A percentile compares a stretch with the other conserved stretches of the same genome.
Evolutionary conservation across 2,888 invertebrate genomes (phyloP).

Genomic region (Unio delphinus): DNA sequence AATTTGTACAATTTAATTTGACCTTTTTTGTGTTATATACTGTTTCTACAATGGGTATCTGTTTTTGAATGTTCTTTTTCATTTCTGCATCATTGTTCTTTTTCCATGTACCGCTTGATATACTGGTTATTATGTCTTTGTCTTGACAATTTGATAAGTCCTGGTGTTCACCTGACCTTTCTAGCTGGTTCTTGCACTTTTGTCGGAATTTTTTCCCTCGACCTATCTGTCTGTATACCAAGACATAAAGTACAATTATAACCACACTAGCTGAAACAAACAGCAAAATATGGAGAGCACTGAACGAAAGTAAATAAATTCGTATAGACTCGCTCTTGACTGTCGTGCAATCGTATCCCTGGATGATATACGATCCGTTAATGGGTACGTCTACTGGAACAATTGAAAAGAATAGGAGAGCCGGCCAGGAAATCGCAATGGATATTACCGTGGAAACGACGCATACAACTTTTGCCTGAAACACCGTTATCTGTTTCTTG

Average conservation of each 20-base stretch:
- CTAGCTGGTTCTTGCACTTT: no score
- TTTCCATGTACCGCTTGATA: no score
- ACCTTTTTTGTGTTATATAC: no score
- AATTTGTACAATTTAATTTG: no score
- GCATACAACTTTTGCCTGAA: slow-evolving; percentile 33
- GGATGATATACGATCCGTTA: slow-evolving; percentile 3
- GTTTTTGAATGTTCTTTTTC: no score
- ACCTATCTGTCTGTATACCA: slow-evolving; percentile 6
- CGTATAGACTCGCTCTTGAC: slow-evolving; percentile 17
- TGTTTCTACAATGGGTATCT: no score
- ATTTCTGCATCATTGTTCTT: no score
- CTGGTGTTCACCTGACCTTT: no score
- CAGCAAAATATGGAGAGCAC: slow-evolving; percentile 17
- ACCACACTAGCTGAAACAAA: slow-evolving; percentile 24
- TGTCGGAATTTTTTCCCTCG: no score
- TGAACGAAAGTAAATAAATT: slow-evolving; percentile 21
- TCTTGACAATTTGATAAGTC: no score
- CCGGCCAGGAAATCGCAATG: slow-evolving; percentile 31
- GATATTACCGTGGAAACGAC: slow-evolving; percentile 18
- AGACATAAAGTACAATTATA: slow-evolving; percentile 26
- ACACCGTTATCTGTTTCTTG: slow-evolving; percentile 27
- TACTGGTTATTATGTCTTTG: no score
- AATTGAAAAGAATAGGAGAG: slow-evolving; percentile 27
- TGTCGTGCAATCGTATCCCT: slow-evolving; percentile 35
- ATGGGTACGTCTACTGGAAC: slow-evolving; percentile 16